Conservation (phyloP, 2,797 vertebrate genomes). For the Syndactyla subalaris region DNA sequence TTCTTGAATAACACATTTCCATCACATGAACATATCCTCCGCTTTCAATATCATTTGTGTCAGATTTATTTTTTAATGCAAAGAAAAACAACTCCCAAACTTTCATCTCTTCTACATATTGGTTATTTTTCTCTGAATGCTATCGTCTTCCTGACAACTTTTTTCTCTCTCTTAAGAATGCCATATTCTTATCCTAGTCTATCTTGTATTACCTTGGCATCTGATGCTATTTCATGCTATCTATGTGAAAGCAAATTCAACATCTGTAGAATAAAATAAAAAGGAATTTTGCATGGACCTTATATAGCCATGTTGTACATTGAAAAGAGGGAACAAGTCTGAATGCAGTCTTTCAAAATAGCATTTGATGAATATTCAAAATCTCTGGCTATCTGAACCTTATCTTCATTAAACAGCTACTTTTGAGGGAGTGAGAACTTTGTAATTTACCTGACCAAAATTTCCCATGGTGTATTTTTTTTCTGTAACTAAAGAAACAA, state of each 20-base stretch:
- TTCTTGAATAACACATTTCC: slow-evolving; percentile 34
- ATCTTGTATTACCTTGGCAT: neutral
- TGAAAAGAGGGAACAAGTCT: neutral
- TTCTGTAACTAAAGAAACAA: neutral
- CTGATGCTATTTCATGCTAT: neutral
- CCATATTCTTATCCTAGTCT: neutral
- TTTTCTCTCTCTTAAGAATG: neutral
- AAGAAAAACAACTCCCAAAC: slow-evolving; percentile 23
- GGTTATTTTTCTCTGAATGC: neutral
- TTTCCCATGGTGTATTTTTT: neutral
- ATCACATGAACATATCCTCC: slow-evolving; percentile 17
- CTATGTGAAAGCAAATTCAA: neutral
- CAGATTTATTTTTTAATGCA: slow-evolving; percentile 42
- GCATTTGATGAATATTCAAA: neutral
- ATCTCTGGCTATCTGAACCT: neutral
- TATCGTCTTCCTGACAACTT: neutral
- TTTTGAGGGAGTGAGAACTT: neutral
- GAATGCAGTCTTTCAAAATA: neutral
- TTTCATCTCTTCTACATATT: neutral
- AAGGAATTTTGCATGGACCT: neutral
- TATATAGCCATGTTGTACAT: neutral
- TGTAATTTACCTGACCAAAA: neutral
- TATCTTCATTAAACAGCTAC: neutral
- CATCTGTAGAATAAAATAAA: neutral
- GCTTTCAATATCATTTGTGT: neutral